phyloP scores from a whole-genome alignment of 2,797 vertebrate genomes.

The Alosa sapidissima region DNA sequence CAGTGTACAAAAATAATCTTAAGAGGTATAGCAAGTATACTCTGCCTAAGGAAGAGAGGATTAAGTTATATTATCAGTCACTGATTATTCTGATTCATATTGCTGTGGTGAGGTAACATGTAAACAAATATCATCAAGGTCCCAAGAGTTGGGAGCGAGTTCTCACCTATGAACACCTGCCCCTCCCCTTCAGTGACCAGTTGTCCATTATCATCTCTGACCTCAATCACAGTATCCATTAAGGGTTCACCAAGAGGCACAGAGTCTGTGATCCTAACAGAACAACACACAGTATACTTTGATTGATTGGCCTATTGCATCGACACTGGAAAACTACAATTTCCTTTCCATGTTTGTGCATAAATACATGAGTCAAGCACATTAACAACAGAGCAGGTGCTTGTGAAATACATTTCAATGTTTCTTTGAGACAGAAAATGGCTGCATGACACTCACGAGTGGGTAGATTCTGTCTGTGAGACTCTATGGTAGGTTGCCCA shows the following conservation, averaged over 20 bases:
- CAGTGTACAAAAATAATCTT: not conserved
- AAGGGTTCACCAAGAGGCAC: constrained; percentile 84
- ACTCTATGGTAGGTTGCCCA: constrained; percentile 88
- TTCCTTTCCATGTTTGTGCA: not conserved
- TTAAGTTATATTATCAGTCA: not conserved
- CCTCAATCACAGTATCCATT: constrained; percentile 84
- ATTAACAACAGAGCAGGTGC: not conserved
- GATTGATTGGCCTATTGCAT: not conserved
- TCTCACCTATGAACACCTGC: constrained; percentile 89
- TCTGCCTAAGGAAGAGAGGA: not conserved
- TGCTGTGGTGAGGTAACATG: not conserved
- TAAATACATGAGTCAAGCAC: not conserved
- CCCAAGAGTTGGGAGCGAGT: not conserved
- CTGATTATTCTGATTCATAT: not conserved
- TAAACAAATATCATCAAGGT: not conserved
- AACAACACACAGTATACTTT: not conserved
- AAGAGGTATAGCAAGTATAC: not conserved
- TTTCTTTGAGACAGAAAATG: not conserved
- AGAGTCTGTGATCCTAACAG: constrained; percentile 63
- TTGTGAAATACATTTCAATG: not conserved
- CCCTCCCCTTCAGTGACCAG: constrained; percentile 85
- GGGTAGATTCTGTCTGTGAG: constrained; percentile 68
- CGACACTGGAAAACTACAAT: not conserved
- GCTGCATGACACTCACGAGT: constrained; percentile 55
- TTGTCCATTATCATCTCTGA: constrained; percentile 76